Base-by-base conservation (phyloP, 2,113 vertebrate genomes). In the Podocnemis expansa region DNA sequence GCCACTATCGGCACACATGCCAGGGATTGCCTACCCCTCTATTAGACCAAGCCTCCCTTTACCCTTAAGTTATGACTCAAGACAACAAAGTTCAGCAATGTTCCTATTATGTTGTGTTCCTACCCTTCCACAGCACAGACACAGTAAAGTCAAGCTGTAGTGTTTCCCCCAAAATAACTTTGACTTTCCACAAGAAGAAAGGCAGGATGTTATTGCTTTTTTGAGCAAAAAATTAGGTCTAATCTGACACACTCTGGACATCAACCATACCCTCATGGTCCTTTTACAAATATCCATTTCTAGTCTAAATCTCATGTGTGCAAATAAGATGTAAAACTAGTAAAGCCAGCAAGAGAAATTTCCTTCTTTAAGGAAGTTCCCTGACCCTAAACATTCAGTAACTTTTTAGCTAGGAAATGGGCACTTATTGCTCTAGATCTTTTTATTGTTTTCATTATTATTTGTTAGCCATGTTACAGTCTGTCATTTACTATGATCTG, bases 101-200 rank as follows among this genome's bases (percentile, higher is more conserved):
- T 58, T 70, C 29, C 34, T 56, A 4, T 80, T 89, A 73, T 51
- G 45, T 82, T 45, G 47, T 25, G 80, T n/a, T 25, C 49, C 17
- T 38, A 43, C 43, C 14, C 80, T 38, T n/a, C 24, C 4, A n/a
- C n/a, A n/a, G n/a, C n/a, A n/a, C 34, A 6, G 2, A 31, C 29
- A 52, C n/a, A n/a, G n/a, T n/a, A 49, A 73, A 94, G 87, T 11
- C 52, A 95, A 89, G 75, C 7, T 5, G 29, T 22, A 94, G 8
- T 2, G n/a, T 75, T 89, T 92, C 38, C 49, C 93, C 84, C 51
- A 67, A 45, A 3, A 54, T 29, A 2, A 1, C 47, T 87, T 60
- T 93, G 43, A 21, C 81, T 85, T 96, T 87, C 60, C 31, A 73
- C 43, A 14, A 89, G 84, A 80, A 93, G 78, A 83, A 1, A 22